These are phyloP conservation scores for Alaudala cheleensis DNA, from an alignment of 2,113 vertebrate genomes.

Conservation along the genomic window DNA sequence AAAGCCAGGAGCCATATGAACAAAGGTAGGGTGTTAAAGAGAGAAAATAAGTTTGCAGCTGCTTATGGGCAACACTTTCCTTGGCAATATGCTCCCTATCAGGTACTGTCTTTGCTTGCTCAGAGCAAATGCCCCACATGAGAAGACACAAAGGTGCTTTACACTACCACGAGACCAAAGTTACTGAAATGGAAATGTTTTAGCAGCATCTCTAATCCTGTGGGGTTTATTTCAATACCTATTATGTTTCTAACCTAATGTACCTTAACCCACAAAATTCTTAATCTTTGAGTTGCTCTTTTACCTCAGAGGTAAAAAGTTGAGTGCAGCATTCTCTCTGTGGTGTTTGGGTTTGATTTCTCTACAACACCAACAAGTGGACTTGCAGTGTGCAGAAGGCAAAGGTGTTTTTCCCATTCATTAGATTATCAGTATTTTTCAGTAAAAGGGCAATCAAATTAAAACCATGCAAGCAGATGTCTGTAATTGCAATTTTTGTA, in stretches of 20 bases:
- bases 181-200: neutral
- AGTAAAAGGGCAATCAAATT: neutral
- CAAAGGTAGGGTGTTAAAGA: neutral
- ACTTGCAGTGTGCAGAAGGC: neutral
- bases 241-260: neutral
- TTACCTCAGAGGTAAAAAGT: neutral
- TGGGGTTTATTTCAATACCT: neutral
- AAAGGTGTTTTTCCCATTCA: neutral
- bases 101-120: neutral
- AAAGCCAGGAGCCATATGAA: neutral
- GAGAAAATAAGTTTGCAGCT: neutral
- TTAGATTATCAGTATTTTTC: neutral
- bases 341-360: neutral
- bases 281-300: neutral
- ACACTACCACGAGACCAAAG: neutral
- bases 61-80: neutral
- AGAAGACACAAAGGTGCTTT: slow-evolving; percentile 6
- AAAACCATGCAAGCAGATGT: neutral
- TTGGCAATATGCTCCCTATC: neutral
- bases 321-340: neutral
- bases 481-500: neutral
- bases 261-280: neutral
- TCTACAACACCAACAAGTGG: neutral
- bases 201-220: neutral
- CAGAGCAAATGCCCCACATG: neutral